phyloP scores from a whole-genome alignment of 2,888 invertebrate species.

The Cynaeus angustus region DNA sequence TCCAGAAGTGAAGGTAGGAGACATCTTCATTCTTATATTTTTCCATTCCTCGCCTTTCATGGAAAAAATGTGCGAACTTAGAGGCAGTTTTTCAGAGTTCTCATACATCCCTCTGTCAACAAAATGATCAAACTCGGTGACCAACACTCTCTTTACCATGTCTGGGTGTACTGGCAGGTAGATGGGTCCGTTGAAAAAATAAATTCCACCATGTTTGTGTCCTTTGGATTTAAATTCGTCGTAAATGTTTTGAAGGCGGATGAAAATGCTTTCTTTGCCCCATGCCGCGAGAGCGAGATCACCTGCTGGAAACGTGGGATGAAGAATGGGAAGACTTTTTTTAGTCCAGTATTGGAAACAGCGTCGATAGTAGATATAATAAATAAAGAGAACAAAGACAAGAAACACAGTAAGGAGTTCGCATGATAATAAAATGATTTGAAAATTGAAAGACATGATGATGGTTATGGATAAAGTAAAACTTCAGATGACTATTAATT shows the following conservation, averaged over 20 bases:
- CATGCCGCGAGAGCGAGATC: slow-evolving; percentile 15
- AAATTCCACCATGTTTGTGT: slow-evolving; percentile 51
- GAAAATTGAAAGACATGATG: neutral
- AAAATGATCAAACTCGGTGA: slow-evolving; percentile 61
- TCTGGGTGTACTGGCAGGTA: slow-evolving; percentile 59
- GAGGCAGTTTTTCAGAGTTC: slow-evolving; percentile 35
- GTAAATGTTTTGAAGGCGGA: slow-evolving; percentile 38
- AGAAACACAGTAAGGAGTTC: slow-evolving; percentile 20
- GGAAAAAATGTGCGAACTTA: slow-evolving; percentile 44
- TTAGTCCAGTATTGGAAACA: slow-evolving; percentile 46
- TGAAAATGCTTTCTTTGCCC: slow-evolving; percentile 32
- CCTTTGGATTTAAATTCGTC: slow-evolving; percentile 51
- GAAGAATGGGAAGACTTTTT: slow-evolving; percentile 26
- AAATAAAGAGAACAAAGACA: neutral
- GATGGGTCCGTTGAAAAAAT: slow-evolving; percentile 54
- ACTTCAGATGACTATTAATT: no score
- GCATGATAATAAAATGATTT: neutral
- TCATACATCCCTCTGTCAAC: slow-evolving; percentile 42
- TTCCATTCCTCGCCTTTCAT: slow-evolving; percentile 42
- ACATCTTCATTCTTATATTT: slow-evolving; percentile 39
- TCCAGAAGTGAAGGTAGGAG: slow-evolving; percentile 44
- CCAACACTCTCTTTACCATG: slow-evolving; percentile 58
- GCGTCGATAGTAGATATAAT: slow-evolving; percentile 40
- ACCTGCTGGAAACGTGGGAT: slow-evolving; percentile 36
- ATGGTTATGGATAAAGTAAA: no score